Conservation (phyloP, 2,113 vertebrate genomes). For the Anguilla rostrata region DNA sequence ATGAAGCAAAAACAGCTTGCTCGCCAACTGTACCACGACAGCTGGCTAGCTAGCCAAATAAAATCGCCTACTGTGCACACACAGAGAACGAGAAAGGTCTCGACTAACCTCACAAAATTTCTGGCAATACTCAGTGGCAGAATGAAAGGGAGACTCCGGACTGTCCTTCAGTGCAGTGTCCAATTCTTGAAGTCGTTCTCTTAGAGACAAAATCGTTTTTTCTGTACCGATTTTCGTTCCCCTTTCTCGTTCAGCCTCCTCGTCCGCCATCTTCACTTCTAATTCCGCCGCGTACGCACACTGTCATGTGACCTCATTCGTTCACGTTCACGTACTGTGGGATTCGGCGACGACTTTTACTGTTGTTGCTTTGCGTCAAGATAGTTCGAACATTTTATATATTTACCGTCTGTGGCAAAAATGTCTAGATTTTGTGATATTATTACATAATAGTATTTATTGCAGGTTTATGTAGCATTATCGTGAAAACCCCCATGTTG, state of each 20-base stretch:
- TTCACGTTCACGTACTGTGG: not conserved
- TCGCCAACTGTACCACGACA: not conserved
- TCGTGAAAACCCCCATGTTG: too few species aligned
- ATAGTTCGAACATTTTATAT: too few species aligned
- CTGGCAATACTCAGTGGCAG: conserved; percentile 73
- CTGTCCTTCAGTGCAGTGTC: conserved; percentile 66
- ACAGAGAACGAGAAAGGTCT: not conserved
- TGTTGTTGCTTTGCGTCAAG: too few species aligned
- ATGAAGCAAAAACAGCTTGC: not conserved
- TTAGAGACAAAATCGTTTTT: conserved; percentile 61
- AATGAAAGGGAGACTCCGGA: conserved; percentile 61
- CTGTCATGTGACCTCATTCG: conserved; percentile 20
- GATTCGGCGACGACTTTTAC: not conserved
- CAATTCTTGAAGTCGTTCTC: conserved; percentile 66
- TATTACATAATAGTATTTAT: too few species aligned
- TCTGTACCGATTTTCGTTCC: conserved; percentile 53
- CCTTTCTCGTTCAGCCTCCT: conserved; percentile 73
- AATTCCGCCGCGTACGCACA: conserved; percentile 76
- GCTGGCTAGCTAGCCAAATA: not conserved
- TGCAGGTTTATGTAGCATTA: too few species aligned
- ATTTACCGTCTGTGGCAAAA: too few species aligned
- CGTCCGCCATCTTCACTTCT: conserved; percentile 81
- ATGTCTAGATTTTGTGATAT: too few species aligned
- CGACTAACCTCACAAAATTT: conserved; percentile 75
- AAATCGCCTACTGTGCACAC: conserved; percentile 8